Evolutionary conservation across 2,797 vertebrate species (phyloP).

Genomic region (Glossophaga mutica): DNA sequence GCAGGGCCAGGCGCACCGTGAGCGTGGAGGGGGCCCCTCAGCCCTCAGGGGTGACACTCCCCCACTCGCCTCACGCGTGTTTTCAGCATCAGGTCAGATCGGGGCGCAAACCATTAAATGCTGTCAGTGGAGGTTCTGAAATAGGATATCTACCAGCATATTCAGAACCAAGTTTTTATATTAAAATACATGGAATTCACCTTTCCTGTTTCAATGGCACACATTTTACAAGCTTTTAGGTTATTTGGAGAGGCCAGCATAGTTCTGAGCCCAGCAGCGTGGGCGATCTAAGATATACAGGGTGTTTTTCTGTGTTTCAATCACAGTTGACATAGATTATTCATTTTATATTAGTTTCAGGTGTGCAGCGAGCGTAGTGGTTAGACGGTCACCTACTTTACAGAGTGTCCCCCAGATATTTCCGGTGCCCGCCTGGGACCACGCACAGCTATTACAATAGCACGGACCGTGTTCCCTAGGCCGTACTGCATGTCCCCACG

Average conservation of each 20-base stretch:
- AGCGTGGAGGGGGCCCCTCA: neutral
- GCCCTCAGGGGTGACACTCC: neutral
- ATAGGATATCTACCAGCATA: neutral
- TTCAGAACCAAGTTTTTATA: neutral
- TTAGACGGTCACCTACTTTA: neutral
- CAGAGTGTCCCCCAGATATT: neutral
- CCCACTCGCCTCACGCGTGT: neutral
- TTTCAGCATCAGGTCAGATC: neutral
- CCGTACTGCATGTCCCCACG: neutral
- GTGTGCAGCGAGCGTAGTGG: neutral
- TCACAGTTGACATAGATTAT: neutral
- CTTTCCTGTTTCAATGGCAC: neutral
- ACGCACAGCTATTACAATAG: too few species aligned
- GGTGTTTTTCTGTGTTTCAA: neutral
- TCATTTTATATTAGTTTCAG: neutral
- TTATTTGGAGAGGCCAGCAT: neutral
- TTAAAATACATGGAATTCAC: neutral
- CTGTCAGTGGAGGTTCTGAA: neutral
- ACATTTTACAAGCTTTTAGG: neutral
- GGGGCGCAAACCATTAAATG: neutral
- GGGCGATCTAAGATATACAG: neutral
- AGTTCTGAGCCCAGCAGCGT: neutral
- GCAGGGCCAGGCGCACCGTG: neutral
- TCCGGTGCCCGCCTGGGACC: neutral
- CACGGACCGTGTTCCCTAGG: neutral